phyloP scores from a whole-genome alignment of 1,140 invertebrate genomes.

The Euura lappo region DNA sequence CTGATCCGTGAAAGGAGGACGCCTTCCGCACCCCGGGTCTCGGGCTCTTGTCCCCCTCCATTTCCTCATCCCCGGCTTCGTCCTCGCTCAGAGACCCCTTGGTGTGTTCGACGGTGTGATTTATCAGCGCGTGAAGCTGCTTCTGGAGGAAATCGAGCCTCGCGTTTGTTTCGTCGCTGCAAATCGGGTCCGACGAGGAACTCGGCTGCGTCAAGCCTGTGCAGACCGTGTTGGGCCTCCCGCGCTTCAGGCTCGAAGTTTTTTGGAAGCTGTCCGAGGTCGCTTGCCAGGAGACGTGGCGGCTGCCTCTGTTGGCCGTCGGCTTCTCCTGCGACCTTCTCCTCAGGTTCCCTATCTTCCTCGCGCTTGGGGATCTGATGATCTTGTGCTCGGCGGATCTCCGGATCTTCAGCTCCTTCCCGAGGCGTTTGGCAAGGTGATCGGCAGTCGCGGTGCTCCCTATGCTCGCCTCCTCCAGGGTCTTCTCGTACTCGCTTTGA shows the following conservation, averaged over 20 bases:
- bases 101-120: slow-evolving; percentile 46
- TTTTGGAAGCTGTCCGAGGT: not conserved
- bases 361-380: slow-evolving; percentile 78
- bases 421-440: slow-evolving; percentile 71
- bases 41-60: not conserved
- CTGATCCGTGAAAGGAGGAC: slow-evolving; percentile 51
- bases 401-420: slow-evolving; percentile 76
- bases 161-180: slow-evolving; percentile 46
- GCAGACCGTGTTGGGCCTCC: not conserved
- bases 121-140: slow-evolving; percentile 45
- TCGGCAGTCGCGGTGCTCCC: slow-evolving; percentile 68
- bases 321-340: slow-evolving; percentile 68
- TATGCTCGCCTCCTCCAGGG: slow-evolving; percentile 69
- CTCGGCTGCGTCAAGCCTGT: not conserved
- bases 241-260: slow-evolving; percentile 16
- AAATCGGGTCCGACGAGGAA: slow-evolving; percentile 29
- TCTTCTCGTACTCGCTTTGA: slow-evolving; percentile 75
- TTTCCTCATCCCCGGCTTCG: slow-evolving; percentile 29
- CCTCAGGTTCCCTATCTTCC: slow-evolving; percentile 78
- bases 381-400: slow-evolving; percentile 71
- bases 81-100: slow-evolving; percentile 35
- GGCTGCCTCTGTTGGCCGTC: slow-evolving; percentile 41
- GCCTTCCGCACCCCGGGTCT: slow-evolving; percentile 38
- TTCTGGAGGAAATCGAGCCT: slow-evolving; percentile 46
- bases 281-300: slow-evolving; percentile 46